Percentiles rank a stretch among this genome's conserved stretches.
phyloP scores from a whole-genome alignment of 2,797 vertebrate genomes.

The Buceros bicornis region DNA sequence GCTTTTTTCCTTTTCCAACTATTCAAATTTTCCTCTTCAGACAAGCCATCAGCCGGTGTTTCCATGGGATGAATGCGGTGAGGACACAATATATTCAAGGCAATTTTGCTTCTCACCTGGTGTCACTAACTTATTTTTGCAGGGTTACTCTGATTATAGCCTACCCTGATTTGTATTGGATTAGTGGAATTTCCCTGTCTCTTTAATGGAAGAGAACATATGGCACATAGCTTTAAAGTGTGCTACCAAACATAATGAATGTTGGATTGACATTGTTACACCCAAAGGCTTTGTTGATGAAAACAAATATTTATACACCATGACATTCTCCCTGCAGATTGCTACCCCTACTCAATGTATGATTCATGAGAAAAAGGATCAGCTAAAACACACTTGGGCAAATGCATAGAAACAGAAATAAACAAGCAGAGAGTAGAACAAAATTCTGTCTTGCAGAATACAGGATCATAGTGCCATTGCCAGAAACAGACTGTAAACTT shows the following conservation, averaged over 20 bases:
- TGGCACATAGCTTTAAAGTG: constrained; percentile 30
- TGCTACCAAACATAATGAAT: constrained; percentile 31
- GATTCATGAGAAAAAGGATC: constrained; percentile 54
- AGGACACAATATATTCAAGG: not conserved
- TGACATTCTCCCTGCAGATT: constrained; percentile 57
- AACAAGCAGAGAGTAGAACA: not conserved
- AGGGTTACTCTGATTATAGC: not conserved
- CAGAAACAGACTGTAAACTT: not conserved
- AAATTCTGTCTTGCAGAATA: not conserved
- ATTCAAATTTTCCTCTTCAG: not conserved
- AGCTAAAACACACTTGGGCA: constrained; percentile 36
- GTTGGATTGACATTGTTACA: constrained; percentile 57
- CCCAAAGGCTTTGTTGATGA: constrained; percentile 61
- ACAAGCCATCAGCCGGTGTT: not conserved
- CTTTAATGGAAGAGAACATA: constrained; percentile 49
- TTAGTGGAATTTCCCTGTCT: constrained; percentile 43
- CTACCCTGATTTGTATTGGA: constrained; percentile 2
- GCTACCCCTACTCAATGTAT: constrained; percentile 36
- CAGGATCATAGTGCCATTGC: not conserved
- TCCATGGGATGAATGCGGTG: not conserved
- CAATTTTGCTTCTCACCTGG: not conserved
- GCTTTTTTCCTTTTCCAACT: not conserved
- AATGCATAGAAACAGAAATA: constrained; percentile 35
- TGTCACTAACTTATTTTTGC: not conserved
- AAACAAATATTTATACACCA: constrained; percentile 53